These are phyloP conservation scores for Malacoraja senta DNA, from an alignment of 2,797 vertebrate species.

Conservation along the genomic window DNA sequence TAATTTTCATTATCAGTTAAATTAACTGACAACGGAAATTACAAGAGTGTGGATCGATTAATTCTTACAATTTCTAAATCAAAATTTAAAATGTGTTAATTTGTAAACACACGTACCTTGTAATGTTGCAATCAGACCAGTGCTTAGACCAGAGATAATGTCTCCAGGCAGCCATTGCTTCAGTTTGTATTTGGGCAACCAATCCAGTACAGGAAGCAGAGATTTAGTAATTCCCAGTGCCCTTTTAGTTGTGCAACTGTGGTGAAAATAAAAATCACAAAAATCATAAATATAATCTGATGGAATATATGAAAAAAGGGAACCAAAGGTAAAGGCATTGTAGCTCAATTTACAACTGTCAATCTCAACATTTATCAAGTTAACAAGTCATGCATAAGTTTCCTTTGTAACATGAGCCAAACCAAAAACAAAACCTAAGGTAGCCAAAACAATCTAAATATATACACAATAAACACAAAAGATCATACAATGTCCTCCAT, in stretches of 20 bases:
- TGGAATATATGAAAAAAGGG: neutral
- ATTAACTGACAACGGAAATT: neutral
- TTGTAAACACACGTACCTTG: conserved; percentile 61
- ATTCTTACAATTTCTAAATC: neutral
- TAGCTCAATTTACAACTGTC: neutral
- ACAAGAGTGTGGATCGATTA: neutral
- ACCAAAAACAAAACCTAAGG: neutral
- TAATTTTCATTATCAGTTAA: neutral
- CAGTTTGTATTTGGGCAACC: conserved; percentile 67
- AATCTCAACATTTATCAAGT: neutral
- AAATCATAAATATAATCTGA: neutral
- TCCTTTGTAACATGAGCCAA: neutral
- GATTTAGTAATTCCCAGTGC: conserved; percentile 53
- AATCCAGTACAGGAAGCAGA: conserved; percentile 65
- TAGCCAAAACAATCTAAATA: neutral
- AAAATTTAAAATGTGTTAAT: neutral
- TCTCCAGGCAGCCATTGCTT: conserved; percentile 69
- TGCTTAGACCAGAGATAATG: conserved; percentile 71
- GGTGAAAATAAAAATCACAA: neutral
- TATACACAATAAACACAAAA: neutral
- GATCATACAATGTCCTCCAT: neutral
- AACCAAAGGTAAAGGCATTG: neutral
- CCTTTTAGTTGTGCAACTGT: conserved; percentile 64
- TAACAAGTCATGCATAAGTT: too few relatives aligned
- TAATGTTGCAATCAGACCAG: conserved; percentile 70